Evolutionary conservation across 2,888 invertebrate genomes (phyloP).

Genomic region (Loripinus fragilis): DNA sequence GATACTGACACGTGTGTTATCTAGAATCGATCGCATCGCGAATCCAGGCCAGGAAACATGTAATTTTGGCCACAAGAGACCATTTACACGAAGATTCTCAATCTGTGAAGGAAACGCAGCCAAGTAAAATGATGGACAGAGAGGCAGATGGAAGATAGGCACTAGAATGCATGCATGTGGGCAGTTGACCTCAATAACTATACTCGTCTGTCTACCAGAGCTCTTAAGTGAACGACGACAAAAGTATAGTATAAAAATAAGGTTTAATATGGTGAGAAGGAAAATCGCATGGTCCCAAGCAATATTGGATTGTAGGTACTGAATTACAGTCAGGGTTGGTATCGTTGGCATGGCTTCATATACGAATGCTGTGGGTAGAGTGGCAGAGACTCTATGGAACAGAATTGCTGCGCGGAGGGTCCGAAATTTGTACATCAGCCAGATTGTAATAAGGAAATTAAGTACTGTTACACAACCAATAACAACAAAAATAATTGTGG

Average conservation of each 20-base stretch:
- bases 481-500: background rate
- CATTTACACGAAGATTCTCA: background rate
- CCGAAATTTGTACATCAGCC: constrained; percentile 1
- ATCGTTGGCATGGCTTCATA: background rate
- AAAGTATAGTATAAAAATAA: background rate
- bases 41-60: background rate
- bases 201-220: background rate
- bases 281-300: background rate
- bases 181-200: background rate
- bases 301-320: background rate
- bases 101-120: background rate
- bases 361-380: background rate
- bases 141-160: background rate
- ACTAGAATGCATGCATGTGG: background rate
- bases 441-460: background rate
- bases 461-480: background rate
- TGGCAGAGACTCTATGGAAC: constrained; percentile 1
- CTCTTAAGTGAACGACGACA: background rate
- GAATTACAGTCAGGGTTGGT: background rate
- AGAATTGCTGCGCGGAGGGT: background rate
- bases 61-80: background rate
- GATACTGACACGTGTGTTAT: background rate
- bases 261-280: background rate
- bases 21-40: background rate
- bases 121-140: background rate